Conservation (phyloP, 2,888 invertebrate species). For the Pristionchus mayeri region DNA sequence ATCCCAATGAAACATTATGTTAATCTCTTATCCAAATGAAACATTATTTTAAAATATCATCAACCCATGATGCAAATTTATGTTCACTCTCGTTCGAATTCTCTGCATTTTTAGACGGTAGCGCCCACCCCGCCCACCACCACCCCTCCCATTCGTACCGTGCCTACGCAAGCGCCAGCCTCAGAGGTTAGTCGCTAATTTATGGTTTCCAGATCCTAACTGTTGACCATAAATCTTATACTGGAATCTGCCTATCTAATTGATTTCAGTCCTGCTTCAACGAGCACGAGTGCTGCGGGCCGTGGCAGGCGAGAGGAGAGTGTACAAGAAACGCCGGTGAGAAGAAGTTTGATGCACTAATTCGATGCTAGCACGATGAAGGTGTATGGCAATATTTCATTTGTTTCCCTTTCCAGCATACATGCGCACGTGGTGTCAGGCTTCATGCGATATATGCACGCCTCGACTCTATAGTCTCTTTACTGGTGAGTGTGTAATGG, state of each 20-base stretch:
- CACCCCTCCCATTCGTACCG: background rate
- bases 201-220: background rate
- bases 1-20: too few relatives aligned
- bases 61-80: too few relatives aligned
- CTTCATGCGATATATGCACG: slow-evolving; percentile 28
- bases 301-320: slow-evolving; percentile 44
- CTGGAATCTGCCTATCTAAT: background rate
- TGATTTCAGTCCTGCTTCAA: slow-evolving; percentile 49
- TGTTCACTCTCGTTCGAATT: too few relatives aligned
- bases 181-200: background rate
- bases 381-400: too few relatives aligned
- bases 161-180: background rate
- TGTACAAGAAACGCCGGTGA: slow-evolving; percentile 30
- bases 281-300: slow-evolving; percentile 51
- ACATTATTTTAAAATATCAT: too few relatives aligned
- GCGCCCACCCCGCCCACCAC: background rate
- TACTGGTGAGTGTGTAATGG: background rate
- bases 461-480: background rate
- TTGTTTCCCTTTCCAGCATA: slow-evolving; percentile 24
- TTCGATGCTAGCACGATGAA: too few relatives aligned
- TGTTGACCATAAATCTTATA: too few relatives aligned
- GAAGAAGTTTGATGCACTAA: too few relatives aligned
- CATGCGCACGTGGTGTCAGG: slow-evolving; percentile 42
- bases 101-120: too few relatives aligned
- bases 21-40: too few relatives aligned